Base-by-base conservation (phyloP, 2,113 vertebrate genomes). In the Festucalex cinctus region DNA sequence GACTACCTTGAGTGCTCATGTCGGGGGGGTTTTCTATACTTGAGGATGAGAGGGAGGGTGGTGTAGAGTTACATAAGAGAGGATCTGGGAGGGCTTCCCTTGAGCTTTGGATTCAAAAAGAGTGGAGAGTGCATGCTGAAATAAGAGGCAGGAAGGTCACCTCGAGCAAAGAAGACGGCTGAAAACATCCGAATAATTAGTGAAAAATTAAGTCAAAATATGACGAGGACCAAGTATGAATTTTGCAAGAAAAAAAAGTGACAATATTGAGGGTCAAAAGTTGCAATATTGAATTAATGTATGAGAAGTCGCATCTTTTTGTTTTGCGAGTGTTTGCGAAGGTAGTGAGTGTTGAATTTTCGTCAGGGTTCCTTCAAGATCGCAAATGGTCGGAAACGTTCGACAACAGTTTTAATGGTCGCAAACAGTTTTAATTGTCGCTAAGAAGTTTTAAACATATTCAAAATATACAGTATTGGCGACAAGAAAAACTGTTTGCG, bases 11-110 rank as follows among this genome's bases (percentile, higher is more conserved):
- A 78, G 68, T 14, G 4, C 70, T 79, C 66, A 49, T n/a, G 46
- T 64, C 72, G 65, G n/a, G n/a, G n/a, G n/a, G n/a, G n/a, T 61
- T 81, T 56, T 77, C 73, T 62, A 51, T 16, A 14, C 68, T 71
- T 32, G 48, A 22, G 48, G 48, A 20, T 71, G 75, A 65, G 60
- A 32, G 76, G 72, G 79, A 67, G 70, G 71, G 69, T 17, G 76
- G 73, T 20, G 17, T 57, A 10, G 35, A 10, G 70, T 88, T 88
- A 87, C 69, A 70, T 85, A 81, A 85, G 68, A 69, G 35, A 59
- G 53, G 61, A 72, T 83, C 60, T 69, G 69, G 59, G 66, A 77
- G 76, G 82, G 80, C 76, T 84, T 85, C 76, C 82, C 81, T 79
- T 68, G 83, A 86, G 81, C 63, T 81, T 66, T 66, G 59, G 57